phyloP scores from a whole-genome alignment of 2,113 vertebrate genomes.

The Bufo gargarizans region DNA sequence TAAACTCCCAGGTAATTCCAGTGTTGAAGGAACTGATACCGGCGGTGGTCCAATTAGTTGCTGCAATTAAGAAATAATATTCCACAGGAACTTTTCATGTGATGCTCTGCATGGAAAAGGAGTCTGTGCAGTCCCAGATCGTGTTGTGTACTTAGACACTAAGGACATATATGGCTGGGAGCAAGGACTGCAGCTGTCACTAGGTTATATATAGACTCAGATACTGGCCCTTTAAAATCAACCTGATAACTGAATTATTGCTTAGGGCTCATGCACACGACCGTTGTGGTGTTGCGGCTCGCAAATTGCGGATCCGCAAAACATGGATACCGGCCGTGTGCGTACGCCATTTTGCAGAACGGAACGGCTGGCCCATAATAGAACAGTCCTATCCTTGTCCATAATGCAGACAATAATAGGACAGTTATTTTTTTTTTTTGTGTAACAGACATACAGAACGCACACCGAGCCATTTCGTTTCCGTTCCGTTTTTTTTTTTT shows the following conservation, averaged over 20 bases:
- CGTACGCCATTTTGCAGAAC: no score
- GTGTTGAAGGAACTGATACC: not conserved
- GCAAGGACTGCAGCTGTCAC: conserved; percentile 19
- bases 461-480: no score
- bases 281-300: no score
- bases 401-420: no score
- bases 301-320: no score
- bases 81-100: not conserved
- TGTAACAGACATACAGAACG: no score
- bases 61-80: not conserved
- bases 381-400: no score
- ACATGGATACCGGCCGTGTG: no score
- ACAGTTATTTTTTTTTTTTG: no score
- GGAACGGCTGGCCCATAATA: no score
- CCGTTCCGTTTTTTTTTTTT: no score
- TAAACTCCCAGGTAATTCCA: not conserved
- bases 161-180: conserved; percentile 49
- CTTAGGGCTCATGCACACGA: not conserved
- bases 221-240: not conserved
- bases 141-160: not conserved
- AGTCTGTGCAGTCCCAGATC: not conserved
- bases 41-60: not conserved
- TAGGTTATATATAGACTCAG: conserved; percentile 46
- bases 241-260: not conserved
- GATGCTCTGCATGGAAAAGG: not conserved